Percentiles rank a stretch among this genome's conserved stretches.
Conservation (phyloP, 2,888 invertebrate genomes). For the Ptilodon capucinus region DNA sequence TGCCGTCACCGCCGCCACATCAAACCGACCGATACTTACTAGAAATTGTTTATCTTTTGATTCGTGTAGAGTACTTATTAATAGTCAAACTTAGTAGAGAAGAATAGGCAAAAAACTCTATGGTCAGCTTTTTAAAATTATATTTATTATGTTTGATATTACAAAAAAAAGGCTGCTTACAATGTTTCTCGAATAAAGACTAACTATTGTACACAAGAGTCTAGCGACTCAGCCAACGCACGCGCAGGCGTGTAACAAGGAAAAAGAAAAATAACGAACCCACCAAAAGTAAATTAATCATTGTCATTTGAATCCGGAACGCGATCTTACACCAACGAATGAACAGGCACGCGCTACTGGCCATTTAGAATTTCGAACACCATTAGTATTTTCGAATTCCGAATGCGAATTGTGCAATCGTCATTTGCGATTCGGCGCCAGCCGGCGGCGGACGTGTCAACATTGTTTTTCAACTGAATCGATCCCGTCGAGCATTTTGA, state of each 20-base stretch:
- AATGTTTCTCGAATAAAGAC: neutral
- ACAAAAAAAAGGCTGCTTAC: too few relatives aligned
- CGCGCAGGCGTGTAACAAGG: neutral
- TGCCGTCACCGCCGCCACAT: neutral
- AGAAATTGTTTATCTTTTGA: too few relatives aligned
- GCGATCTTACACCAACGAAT: conserved; percentile 44
- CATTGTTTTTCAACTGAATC: conserved; percentile 59
- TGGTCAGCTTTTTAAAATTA: too few relatives aligned
- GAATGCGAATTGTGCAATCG: conserved; percentile 67
- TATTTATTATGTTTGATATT: too few relatives aligned
- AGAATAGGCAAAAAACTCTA: too few relatives aligned
- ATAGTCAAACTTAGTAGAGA: too few relatives aligned
- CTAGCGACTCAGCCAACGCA: neutral
- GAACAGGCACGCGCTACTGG: conserved; percentile 55
- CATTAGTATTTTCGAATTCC: conserved; percentile 65
- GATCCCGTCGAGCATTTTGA: conserved; percentile 58
- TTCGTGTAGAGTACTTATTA: too few relatives aligned
- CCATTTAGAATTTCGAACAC: conserved; percentile 62
- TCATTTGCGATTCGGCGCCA: conserved; percentile 74
- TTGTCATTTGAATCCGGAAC: conserved; percentile 54
- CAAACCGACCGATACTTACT: too few relatives aligned
- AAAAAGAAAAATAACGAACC: conserved; percentile 25
- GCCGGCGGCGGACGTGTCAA: conserved; percentile 63
- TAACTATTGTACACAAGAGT: neutral
- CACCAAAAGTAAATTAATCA: conserved; percentile 29